Evolutionary conservation across 2,888 invertebrate species (phyloP).

Genomic region (Didymodactylos carnosus): DNA sequence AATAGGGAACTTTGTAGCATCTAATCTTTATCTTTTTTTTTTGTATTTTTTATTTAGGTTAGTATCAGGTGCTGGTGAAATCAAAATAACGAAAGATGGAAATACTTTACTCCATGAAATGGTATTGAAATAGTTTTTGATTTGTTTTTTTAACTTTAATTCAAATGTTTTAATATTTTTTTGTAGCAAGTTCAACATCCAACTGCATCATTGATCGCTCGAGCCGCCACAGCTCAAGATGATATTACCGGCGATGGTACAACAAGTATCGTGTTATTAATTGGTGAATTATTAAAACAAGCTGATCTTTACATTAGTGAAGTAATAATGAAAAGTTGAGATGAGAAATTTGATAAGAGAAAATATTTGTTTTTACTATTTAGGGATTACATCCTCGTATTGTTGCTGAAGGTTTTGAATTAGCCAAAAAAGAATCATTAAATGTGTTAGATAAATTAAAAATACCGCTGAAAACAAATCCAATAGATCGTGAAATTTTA

Average conservation of each 20-base stretch:
- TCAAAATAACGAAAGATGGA: conserved; percentile 97
- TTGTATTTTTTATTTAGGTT: conserved; percentile 46
- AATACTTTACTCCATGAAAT: conserved; percentile 94
- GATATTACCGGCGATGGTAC: conserved; percentile 97
- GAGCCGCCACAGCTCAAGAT: conserved; percentile 94
- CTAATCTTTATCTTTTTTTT: not conserved
- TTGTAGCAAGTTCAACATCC: conserved; percentile 78
- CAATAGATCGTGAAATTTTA: conserved; percentile 40
- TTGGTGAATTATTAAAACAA: conserved; percentile 88
- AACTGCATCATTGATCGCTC: conserved; percentile 86
- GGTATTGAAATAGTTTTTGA: too few relatives aligned
- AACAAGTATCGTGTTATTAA: conserved; percentile 89
- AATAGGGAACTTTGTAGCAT: conserved; percentile 6
- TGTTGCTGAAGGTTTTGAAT: conserved; percentile 79
- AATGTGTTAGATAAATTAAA: conserved; percentile 37
- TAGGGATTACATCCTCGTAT: conserved; percentile 46
- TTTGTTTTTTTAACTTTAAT: not conserved
- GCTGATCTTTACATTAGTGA: conserved; percentile 81
- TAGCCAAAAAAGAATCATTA: conserved; percentile 63
- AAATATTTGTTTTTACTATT: not conserved
- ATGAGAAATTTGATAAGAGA: too few relatives aligned
- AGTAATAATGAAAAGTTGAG: not conserved
- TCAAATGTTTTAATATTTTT: not conserved
- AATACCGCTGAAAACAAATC: conserved; percentile 34
- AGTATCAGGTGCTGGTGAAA: conserved; percentile 95